Evolutionary conservation across 2,797 vertebrate genomes (phyloP), one percentile per base, ranked within the genome.

Genomic region (Enteromius unitaeniatus): DNA sequence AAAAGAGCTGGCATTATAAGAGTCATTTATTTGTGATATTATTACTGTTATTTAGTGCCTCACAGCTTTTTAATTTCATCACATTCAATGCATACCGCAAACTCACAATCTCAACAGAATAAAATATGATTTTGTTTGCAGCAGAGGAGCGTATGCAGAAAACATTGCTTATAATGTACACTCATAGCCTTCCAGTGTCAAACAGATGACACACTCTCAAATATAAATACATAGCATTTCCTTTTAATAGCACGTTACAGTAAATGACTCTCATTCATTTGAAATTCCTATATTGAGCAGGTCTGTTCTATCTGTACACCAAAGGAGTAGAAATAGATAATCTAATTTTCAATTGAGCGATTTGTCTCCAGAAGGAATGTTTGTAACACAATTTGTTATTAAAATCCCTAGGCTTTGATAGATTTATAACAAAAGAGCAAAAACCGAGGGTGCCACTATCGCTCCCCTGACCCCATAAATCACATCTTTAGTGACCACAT

Each of bases 391-490:
- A 85, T 86, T 88, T 64, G 84, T 90, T 85, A 83, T 86, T 90
- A 67, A 79, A 65, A 87, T 83, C 85, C 69, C 78, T 82, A 82
- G 82, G 85, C 69, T 28, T 69, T 45, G 81, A 84, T 84, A 93
- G 92, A 94, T 94, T 93, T 93, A 95, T 93, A 88, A 89, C 82
- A 87, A 86, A 77, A 76, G 75, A 92, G 91, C 90, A 87, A 88
- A 78, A 79, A 90, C 75, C 51, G 83, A 85, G 86, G 87, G 88
- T 87, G 92, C 90, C 91, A 81, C 89, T 84, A 77, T 84, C 70
- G 89, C 74, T 89, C 80, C 69, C 2, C 37, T 93, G 93, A 93
- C 92, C 93, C 92, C 93, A 94, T 94, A 93, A 92, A 94, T 95
- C 94, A 95, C 82, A 78, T 90, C 90, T 91, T 84, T 89, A 90